Evolutionary conservation across 2,888 invertebrate genomes (phyloP).

Genomic region (Tineola bisselliella): DNA sequence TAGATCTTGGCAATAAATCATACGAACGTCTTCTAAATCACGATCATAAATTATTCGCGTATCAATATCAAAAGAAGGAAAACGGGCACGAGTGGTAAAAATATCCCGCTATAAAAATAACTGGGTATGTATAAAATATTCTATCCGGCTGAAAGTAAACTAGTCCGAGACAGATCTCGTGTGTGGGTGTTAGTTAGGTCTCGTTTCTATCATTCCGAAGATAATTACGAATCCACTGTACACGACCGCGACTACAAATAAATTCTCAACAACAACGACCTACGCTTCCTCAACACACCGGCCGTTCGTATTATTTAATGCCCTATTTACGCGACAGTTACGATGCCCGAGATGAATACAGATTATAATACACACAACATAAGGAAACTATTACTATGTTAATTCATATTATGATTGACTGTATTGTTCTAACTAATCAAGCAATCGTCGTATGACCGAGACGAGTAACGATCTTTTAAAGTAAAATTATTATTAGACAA

Average conservation of each 20-base stretch:
- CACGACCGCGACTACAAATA: neutral
- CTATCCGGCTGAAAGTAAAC: conserved; percentile 4
- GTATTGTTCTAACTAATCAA: neutral
- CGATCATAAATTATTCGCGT: neutral
- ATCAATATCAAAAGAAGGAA: conserved; percentile 5
- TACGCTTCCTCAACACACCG: neutral
- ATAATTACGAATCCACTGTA: neutral
- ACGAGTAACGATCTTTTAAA: neutral
- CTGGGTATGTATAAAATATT: neutral
- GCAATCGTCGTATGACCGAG: neutral
- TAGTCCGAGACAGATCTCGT: neutral
- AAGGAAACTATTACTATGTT: neutral
- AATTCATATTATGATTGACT: neutral
- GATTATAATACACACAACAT: conserved; percentile 2
- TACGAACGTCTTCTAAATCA: neutral
- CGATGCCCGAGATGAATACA: neutral
- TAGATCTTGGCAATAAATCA: neutral
- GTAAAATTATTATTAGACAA: neutral
- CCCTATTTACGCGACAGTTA: conserved; percentile 8
- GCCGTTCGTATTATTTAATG: conserved; percentile 1
- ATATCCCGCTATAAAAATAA: neutral
- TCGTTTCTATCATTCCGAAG: neutral
- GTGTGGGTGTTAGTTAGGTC: neutral
- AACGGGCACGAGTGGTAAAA: neutral
- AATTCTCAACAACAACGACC: conserved; percentile 6